Conservation (phyloP, 2,888 invertebrate genomes). For the Drosophila pegasa region DNA sequence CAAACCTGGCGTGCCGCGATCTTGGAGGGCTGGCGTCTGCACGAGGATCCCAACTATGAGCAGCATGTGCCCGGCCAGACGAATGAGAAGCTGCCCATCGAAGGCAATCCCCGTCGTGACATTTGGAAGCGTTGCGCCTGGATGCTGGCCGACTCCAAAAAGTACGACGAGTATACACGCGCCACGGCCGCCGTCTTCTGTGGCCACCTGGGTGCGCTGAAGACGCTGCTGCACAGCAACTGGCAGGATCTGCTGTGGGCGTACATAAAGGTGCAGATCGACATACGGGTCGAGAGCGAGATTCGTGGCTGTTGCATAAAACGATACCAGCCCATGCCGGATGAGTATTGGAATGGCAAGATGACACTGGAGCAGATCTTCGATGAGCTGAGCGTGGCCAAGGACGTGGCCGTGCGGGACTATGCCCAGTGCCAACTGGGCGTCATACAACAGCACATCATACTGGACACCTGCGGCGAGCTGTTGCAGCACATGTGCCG, state of each 20-base stretch:
- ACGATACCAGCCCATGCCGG: slow-evolving; percentile 87
- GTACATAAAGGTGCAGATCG: slow-evolving; percentile 92
- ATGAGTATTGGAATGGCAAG: slow-evolving; percentile 90
- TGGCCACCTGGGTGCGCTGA: slow-evolving; percentile 92
- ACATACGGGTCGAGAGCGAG: slow-evolving; percentile 93
- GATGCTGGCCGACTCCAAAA: slow-evolving; percentile 86
- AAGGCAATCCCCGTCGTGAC: slow-evolving; percentile 93
- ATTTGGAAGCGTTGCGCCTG: slow-evolving; percentile 92
- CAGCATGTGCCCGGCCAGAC: slow-evolving; percentile 77
- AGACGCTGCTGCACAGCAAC: slow-evolving; percentile 90
- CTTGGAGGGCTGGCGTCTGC: slow-evolving; percentile 94
- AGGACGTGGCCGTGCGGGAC: slow-evolving; percentile 86
- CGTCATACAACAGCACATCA: slow-evolving; percentile 93
- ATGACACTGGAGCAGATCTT: slow-evolving; percentile 89
- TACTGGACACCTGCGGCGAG: slow-evolving; percentile 91
- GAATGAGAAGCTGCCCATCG: slow-evolving; percentile 86
- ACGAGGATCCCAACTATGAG: slow-evolving; percentile 93
- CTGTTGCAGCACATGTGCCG: slow-evolving; percentile 90
- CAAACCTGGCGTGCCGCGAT: slow-evolving; percentile 97
- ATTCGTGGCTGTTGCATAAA: slow-evolving; percentile 87
- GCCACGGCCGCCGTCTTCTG: slow-evolving; percentile 92
- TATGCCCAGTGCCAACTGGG: slow-evolving; percentile 88
- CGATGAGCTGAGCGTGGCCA: slow-evolving; percentile 88
- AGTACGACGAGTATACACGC: slow-evolving; percentile 86
- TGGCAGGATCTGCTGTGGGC: slow-evolving; percentile 98